Base-by-base conservation (phyloP, 2,797 vertebrate species). In the Eleutherodactylus coqui region DNA sequence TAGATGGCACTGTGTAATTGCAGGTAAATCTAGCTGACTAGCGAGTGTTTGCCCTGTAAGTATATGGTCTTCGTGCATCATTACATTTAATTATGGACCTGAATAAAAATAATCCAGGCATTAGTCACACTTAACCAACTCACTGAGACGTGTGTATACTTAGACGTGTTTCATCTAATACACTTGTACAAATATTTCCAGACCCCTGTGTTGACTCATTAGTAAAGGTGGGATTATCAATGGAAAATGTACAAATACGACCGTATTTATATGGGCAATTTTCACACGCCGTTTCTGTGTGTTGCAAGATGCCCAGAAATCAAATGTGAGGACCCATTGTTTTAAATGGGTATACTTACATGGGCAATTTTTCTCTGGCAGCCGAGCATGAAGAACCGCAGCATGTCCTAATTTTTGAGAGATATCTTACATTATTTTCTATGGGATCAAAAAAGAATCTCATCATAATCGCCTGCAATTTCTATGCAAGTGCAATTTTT, bases 1-100 rank as follows among this genome's bases (percentile, higher is more conserved):
- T 75, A 79, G 86, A 38, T 87, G 86, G 81, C 76, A 76, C 64
- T 84, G 53, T 79, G 41, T 70, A 73, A 67, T 64, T 76, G 19
- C 58, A 36, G 49, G 16, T 69, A 64, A 17, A n/a, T n/a, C 0
- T 32, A 53, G 17, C 21, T 24, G 32, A 17, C 17, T 2, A 0
- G 17, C 16, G 36, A 49, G 60, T 19, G 41, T 55, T 51, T 36
- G 64, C 36, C 64, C 53, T 83, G 41, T 5, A 73, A 60, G 38
- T 73, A 62, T 62, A 75, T 75, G 67, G 47, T 55, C 34, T 55
- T 29, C 43, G 29, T 75, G 41, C 78, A 36, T 21, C 70, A 75
- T 73, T 67, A 69, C 19, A 75, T 51, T 64, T 86, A 81, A 82
- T 82, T 64, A 86, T 75, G 24, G 45, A 67, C 43, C 47, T 49